Percentiles rank a stretch among this genome's conserved stretches.
Evolutionary conservation across 2,888 invertebrate species (phyloP).

Genomic region (Shargacucullia verbasci): DNA sequence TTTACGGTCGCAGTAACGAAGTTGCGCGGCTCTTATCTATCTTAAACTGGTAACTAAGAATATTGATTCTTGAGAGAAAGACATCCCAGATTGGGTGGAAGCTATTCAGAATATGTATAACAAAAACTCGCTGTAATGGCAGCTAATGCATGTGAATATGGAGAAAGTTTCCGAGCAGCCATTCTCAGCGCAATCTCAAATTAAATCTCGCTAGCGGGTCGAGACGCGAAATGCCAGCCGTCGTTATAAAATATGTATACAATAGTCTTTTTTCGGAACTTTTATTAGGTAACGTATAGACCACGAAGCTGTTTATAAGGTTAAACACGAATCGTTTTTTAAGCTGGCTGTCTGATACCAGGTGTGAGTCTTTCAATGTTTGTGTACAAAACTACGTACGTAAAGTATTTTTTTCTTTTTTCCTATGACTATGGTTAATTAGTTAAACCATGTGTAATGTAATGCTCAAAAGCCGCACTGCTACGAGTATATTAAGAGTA

Average conservation of each 20-base stretch:
- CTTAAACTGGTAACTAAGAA: constrained; percentile 56
- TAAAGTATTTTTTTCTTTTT: background rate
- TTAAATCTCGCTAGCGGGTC: constrained; percentile 80
- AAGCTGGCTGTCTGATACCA: constrained; percentile 12
- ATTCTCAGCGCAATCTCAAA: constrained; percentile 83
- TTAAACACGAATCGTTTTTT: constrained; percentile 42
- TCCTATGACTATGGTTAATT: too few species aligned
- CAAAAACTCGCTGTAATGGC: constrained; percentile 77
- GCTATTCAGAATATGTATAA: constrained; percentile 66
- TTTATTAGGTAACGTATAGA: constrained; percentile 66
- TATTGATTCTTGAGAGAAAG: constrained; percentile 60
- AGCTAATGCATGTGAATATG: constrained; percentile 82
- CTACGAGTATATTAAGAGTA: too few species aligned
- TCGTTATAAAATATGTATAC: constrained; percentile 72
- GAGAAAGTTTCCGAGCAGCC: constrained; percentile 78
- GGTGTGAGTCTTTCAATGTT: constrained; percentile 13
- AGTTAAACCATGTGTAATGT: too few species aligned
- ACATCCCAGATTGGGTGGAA: constrained; percentile 67
- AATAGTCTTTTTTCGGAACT: constrained; percentile 67
- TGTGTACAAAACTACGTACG: too few species aligned
- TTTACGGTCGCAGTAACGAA: constrained; percentile 28
- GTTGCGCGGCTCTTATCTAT: constrained; percentile 36
- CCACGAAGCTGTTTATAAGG: constrained; percentile 56
- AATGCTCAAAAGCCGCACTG: too few species aligned
- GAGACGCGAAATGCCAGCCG: constrained; percentile 67